Percentiles rank a stretch among this genome's conserved stretches.
These are phyloP conservation scores for Aphrocallistes beatrix DNA, from an alignment of 37 sponge, comb jelly and placozoan species.

Conservation along the genomic window DNA sequence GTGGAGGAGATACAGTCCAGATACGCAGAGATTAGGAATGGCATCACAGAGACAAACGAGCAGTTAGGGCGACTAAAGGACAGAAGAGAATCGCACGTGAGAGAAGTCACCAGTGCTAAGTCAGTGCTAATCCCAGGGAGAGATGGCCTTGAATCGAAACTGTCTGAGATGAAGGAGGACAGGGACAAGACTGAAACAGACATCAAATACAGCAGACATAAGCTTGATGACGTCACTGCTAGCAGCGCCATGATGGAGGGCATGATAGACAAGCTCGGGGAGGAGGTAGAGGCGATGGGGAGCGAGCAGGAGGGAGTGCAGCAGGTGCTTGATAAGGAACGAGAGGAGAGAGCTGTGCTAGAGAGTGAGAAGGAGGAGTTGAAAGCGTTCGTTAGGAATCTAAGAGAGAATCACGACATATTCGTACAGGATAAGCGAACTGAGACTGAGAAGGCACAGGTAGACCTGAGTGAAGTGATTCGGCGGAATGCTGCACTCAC, in stretches of 20 bases:
- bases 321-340: not conserved
- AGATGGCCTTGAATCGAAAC: not conserved
- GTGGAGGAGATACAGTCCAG: not conserved
- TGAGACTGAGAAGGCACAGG: not conserved
- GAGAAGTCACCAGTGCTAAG: not conserved
- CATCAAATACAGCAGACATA: not conserved
- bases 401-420: not conserved
- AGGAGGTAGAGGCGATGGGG: not conserved
- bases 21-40: not conserved
- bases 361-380: not conserved
- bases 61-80: not conserved
- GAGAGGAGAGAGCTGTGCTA: not conserved
- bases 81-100: not conserved
- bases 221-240: not conserved
- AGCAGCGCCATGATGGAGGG: not conserved
- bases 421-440: not conserved
- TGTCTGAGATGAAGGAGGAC: not conserved
- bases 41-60: not conserved
- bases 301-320: not conserved
- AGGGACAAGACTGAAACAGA: not conserved
- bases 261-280: not conserved
- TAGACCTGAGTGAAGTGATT: not conserved
- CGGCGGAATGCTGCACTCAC: not conserved
- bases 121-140: not conserved
- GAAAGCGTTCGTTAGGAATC: not conserved